Percentiles rank a stretch among this genome's conserved stretches.
Conservation (phyloP, 2,888 invertebrate species). For the Dryadula phaetusa region DNA sequence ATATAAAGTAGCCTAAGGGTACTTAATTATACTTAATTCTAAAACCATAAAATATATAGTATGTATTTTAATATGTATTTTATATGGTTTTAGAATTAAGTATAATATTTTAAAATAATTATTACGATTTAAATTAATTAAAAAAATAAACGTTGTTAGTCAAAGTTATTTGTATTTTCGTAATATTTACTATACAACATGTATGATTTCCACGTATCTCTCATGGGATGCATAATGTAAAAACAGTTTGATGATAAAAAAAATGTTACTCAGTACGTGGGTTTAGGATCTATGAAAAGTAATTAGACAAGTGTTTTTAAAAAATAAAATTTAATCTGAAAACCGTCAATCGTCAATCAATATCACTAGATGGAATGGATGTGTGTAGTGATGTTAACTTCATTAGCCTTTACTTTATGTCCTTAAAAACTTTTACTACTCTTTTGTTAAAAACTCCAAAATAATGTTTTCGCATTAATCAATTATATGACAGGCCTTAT, state of each 20-base stretch:
- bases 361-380: not conserved
- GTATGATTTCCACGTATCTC: not conserved
- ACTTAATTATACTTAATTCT: too few relatives aligned
- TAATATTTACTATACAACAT: not conserved
- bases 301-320: too few relatives aligned
- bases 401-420: not conserved
- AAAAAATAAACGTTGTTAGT: not conserved
- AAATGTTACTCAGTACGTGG: too few relatives aligned
- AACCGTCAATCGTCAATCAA: not conserved
- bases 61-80: too few relatives aligned
- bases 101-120: not conserved
- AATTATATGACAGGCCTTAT: not conserved
- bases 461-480: not conserved
- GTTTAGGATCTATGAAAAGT: too few relatives aligned
- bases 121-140: not conserved
- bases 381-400: too few relatives aligned
- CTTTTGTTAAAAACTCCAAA: not conserved
- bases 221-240: not conserved
- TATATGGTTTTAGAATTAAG: too few relatives aligned
- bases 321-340: not conserved
- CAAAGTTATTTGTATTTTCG: not conserved
- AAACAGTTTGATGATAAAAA: too few relatives aligned
- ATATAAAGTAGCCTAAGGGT: too few relatives aligned
- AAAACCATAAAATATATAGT: too few relatives aligned
- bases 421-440: too few relatives aligned